These are phyloP conservation scores for Aselliscus stoliczkanus DNA, from an alignment of 2,797 vertebrate genomes.

Conservation along the genomic window DNA sequence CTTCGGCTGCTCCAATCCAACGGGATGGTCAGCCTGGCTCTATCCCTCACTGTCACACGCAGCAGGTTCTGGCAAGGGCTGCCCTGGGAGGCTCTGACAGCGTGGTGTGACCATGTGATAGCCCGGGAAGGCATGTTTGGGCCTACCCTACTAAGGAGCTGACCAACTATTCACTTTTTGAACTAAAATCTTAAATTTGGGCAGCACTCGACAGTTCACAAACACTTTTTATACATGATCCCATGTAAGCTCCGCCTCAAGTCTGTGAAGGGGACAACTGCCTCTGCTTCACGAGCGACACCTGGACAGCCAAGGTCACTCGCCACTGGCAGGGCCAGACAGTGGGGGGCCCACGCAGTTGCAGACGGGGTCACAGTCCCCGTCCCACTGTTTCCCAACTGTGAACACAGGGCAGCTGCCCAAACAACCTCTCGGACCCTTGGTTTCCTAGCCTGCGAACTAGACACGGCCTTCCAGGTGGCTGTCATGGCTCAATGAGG, in stretches of 20 bases:
- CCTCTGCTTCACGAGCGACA: neutral
- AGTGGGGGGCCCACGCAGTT: neutral
- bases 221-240: neutral
- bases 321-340: neutral
- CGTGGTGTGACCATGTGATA: too few species aligned
- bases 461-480: neutral
- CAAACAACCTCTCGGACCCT: neutral
- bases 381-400: too few species aligned
- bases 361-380: neutral
- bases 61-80: too few species aligned
- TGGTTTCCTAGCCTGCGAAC: too few species aligned
- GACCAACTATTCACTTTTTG: too few species aligned
- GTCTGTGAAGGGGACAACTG: neutral
- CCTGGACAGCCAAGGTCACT: neutral
- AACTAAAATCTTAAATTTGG: neutral
- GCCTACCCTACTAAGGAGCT: neutral
- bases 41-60: too few species aligned
- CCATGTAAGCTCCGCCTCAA: neutral
- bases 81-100: neutral
- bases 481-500: accelerated
- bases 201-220: neutral
- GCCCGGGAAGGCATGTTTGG: neutral
- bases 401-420: neutral
- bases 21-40: too few species aligned
- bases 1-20: neutral